A percentile compares a stretch with the other conserved stretches of the same genome.
phyloP scores from a whole-genome alignment of 2,113 vertebrate species.

The Carassius carassius region DNA sequence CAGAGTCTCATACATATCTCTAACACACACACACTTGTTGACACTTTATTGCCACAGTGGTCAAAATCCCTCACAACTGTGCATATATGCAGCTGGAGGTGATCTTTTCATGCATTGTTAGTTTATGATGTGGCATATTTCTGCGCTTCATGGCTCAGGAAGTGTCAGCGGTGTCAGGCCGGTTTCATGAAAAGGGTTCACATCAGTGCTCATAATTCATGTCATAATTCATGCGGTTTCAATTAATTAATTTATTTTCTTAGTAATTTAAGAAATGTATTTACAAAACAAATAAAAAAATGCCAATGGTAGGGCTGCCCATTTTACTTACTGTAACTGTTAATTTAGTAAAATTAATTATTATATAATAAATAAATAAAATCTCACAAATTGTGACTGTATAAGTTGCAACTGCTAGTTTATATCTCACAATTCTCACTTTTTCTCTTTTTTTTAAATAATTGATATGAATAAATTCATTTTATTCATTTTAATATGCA shows the following conservation, averaged over 20 bases:
- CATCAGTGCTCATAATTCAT: neutral
- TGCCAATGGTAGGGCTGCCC: neutral
- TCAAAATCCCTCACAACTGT: conserved; percentile 19
- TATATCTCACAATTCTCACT: too few relatives aligned
- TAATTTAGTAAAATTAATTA: too few relatives aligned
- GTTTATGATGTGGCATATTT: conserved; percentile 19
- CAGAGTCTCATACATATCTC: neutral
- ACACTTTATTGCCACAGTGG: conserved; percentile 33
- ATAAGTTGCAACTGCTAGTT: too few relatives aligned
- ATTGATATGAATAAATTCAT: too few relatives aligned
- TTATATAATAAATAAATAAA: too few relatives aligned
- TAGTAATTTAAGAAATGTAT: neutral
- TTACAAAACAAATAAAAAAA: too few relatives aligned
- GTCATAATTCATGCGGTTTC: neutral
- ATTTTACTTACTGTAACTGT: neutral
- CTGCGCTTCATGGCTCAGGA: conserved; percentile 7
- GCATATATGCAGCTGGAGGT: neutral
- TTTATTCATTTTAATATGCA: too few relatives aligned
- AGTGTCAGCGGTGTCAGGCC: neutral
- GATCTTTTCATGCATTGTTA: conserved; percentile 35
- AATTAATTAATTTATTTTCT: too few relatives aligned
- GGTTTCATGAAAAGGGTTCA: neutral
- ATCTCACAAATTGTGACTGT: too few relatives aligned
- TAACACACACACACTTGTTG: neutral
- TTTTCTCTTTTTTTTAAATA: too few relatives aligned